Conservation (phyloP, 2,113 vertebrate species). For the Tetrao urogallus region DNA sequence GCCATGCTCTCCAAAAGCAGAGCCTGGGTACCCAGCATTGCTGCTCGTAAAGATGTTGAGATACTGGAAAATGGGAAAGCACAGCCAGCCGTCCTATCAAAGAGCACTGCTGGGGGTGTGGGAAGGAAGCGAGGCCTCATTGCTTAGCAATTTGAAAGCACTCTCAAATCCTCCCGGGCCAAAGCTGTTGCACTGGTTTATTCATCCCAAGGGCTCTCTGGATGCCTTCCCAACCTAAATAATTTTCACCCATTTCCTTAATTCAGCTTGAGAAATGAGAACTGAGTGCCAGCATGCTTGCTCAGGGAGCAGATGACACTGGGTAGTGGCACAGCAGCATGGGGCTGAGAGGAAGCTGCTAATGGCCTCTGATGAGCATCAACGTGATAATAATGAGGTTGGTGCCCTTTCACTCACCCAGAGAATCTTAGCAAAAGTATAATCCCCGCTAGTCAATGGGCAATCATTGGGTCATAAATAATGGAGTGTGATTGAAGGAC, state of each 20-base stretch:
- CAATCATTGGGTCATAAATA: slow-evolving; percentile 64
- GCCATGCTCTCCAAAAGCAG: not conserved
- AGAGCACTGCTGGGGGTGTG: not conserved
- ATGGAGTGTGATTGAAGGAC: not conserved
- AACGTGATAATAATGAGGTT: slow-evolving; percentile 41
- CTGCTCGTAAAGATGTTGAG: fast-evolving
- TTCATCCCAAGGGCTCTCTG: not conserved
- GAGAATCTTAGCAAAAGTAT: slow-evolving; percentile 24
- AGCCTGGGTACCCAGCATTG: not conserved
- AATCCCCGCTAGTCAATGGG: slow-evolving; percentile 45
- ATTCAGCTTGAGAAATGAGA: not conserved
- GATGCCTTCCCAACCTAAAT: not conserved
- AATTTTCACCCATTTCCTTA: slow-evolving; percentile 5
- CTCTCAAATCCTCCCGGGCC: not conserved
- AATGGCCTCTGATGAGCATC: slow-evolving; percentile 30
- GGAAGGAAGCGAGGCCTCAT: not conserved
- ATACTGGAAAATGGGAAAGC: not conserved
- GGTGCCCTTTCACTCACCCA: slow-evolving; percentile 59
- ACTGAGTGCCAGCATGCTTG: fast-evolving
- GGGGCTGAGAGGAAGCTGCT: not conserved
- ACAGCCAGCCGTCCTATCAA: not conserved
- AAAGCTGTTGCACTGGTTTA: not conserved
- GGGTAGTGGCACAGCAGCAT: not conserved
- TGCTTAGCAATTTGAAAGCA: not conserved
- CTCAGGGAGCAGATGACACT: not conserved